Base-by-base conservation (phyloP, 2,797 vertebrate species). In the Taenioides sp. region DNA sequence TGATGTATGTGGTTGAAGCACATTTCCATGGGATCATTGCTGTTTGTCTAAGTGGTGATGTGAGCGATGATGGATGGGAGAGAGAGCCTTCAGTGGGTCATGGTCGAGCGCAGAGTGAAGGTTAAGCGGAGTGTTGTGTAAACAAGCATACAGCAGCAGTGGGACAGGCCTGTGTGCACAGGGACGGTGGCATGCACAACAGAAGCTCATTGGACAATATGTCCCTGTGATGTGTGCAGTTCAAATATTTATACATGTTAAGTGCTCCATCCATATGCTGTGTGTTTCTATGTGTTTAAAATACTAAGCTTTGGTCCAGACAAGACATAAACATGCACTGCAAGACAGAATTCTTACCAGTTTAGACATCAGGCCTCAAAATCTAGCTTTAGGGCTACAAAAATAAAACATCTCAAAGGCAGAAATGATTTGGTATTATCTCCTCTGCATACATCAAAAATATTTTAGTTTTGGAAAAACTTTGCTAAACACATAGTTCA, bases 41-140 rank as follows among this genome's bases (percentile, higher is more conserved):
- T 50, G 64, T 49, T 49, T 25, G 64, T 49, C 16, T 65, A 28
- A 69, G 22, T 61, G 25, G 5, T 20, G 57, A 52, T 52, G 59
- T 70, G 28, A 52, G 49, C 23, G 52, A 25, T 68, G 69, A 16
- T 65, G 22, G 60, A 31, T 9, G 0, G 28, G 28, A 47, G 63
- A 52, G 50, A 28, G 37, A 16, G 3, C 67, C 69, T 69, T 69
- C 47, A 67, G 31, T 69, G 23, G 77, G 76, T 78, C 76, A 66
- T 9, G 20, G 59, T 69, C 64, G 73, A 73, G 27, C 71, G 73
- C 65, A 64, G 66, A 73, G 67, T 85, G 74, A 84, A 86, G 83
- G 80, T 85, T 77, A 74, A 76, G 34, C 79, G 64, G 55, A 79
- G 81, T 85, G 81, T 73, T 74, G 72, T 76, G 73, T 80, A 84